phyloP scores from a whole-genome alignment of 1,140 invertebrate genomes.

The Hylyphantes graminicola region DNA sequence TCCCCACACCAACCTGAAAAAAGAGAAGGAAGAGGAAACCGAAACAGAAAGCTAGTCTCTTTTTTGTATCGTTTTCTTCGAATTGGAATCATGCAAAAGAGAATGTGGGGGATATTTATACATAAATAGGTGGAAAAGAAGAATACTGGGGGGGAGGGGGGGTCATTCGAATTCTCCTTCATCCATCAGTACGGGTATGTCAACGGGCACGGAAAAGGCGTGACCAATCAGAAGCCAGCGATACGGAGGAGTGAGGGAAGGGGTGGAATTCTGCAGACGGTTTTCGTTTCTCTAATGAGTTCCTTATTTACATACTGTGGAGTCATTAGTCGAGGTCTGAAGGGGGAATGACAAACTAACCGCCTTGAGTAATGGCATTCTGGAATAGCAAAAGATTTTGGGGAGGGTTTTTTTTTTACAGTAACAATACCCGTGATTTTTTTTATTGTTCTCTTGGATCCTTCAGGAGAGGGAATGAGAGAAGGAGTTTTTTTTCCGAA shows the following conservation, averaged over 20 bases:
- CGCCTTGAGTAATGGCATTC: conserved; percentile 54
- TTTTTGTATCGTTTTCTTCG: conserved; percentile 18
- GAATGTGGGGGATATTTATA: conserved; percentile 50
- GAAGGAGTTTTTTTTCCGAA: neutral
- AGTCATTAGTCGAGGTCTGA: conserved; percentile 56
- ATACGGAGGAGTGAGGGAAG: conserved; percentile 28
- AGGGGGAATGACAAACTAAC: conserved; percentile 49
- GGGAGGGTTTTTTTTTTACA: conserved; percentile 13
- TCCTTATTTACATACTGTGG: conserved; percentile 58
- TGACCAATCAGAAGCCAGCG: conserved; percentile 57
- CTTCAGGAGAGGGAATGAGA: neutral
- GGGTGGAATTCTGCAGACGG: conserved; percentile 53
- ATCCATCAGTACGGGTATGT: conserved; percentile 58
- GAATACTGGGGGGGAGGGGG: conserved; percentile 21
- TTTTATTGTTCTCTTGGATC: neutral
- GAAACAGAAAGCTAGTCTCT: neutral
- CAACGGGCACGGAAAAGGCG: conserved; percentile 60
- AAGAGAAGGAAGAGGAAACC: too few relatives aligned
- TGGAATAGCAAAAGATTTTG: conserved; percentile 55
- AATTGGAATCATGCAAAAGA: conserved; percentile 59
- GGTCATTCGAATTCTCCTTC: conserved; percentile 46
- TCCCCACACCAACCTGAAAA: too few relatives aligned
- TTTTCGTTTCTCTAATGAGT: conserved; percentile 60
- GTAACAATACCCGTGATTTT: conserved; percentile 13
- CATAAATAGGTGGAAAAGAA: conserved; percentile 50